phyloP scores from a whole-genome alignment of 2,797 vertebrate genomes.

The Knipowitschia caucasica region DNA sequence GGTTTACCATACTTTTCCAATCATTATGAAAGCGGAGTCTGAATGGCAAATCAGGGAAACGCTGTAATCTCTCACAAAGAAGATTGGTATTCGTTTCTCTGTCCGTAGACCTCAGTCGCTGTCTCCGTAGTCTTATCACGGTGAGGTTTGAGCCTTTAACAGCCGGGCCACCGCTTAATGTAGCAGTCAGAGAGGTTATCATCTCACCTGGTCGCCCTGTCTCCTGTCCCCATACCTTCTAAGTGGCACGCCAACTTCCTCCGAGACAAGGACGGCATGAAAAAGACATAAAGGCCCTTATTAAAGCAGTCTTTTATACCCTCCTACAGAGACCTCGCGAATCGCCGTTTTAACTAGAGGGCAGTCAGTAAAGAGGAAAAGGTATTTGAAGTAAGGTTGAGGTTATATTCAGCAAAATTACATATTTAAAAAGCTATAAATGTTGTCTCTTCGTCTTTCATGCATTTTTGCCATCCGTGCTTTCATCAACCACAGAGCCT shows the following conservation, averaged over 20 bases:
- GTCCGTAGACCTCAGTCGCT: neutral
- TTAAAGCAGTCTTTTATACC: slow-evolving; percentile 75
- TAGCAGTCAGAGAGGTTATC: slow-evolving; percentile 50
- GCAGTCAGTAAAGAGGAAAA: slow-evolving; percentile 58
- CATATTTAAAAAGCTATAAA: too few species aligned
- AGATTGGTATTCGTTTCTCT: slow-evolving; percentile 6
- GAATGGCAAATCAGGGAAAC: neutral
- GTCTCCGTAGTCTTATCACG: slow-evolving; percentile 40
- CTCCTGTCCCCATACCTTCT: slow-evolving; percentile 47
- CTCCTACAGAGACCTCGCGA: slow-evolving; percentile 75
- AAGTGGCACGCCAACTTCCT: slow-evolving; percentile 57
- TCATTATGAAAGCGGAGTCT: neutral
- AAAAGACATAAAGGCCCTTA: slow-evolving; percentile 62
- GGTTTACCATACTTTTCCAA: neutral
- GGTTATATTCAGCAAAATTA: too few species aligned
- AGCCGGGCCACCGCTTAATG: slow-evolving; percentile 49
- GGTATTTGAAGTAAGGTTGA: too few species aligned
- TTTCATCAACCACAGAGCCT: too few species aligned
- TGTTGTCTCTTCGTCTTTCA: too few species aligned
- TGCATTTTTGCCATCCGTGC: too few species aligned
- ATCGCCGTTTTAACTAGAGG: slow-evolving; percentile 77
- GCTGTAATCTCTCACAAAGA: neutral
- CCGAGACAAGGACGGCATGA: slow-evolving; percentile 43
- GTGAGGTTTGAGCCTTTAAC: slow-evolving; percentile 44
- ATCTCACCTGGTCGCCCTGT: slow-evolving; percentile 49